Evolutionary conservation across 2,888 invertebrate species (phyloP), one percentile per base, ranked within the genome.

Genomic region (Rugalucina vietnamica): DNA sequence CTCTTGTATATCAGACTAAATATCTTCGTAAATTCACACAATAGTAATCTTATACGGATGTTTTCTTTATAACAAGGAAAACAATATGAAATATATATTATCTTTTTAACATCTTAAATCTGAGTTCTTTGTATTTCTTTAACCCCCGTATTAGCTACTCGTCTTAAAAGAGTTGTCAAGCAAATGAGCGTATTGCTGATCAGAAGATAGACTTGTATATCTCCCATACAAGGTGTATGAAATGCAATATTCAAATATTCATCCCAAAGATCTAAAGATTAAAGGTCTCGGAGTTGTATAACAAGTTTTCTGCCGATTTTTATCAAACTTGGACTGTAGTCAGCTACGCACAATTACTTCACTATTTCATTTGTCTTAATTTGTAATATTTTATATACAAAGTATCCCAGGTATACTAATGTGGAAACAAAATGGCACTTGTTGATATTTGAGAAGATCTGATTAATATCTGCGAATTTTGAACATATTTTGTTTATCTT

Each of bases 101-200:
- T 65, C 65, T 65, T 10, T 10, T 21, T 2, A 34, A 1, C 65
- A 65, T 65, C 65, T 65, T 10, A 32, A 65, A 34, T 34, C 65
- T 34, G 29, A 18, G 12, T 32, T 65, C 34, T 12, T 65, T 65
- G 65, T 65, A 18, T 65, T 2, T 34, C 24, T 12, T 18, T 74
- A 74, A 50, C 36, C 49, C 27, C 37, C 34, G 50, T 36, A 34
- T 74, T 74, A 32, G 73, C 32, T 34, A 29, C 34, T 24, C 50
- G 27, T 34, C 34, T 34, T 29, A 34, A 34, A 76, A 79, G 81
- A 83, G 76, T 81, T 83, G 83, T 83, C 87, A 85, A 77, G 83
- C 85, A 81, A 81, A 70, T 70, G 54, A 81, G 73, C 36, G 60
- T 75, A 69, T 60, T 76, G 81, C 54, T 83, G 87, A 87, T 87